Base-by-base conservation (phyloP, 2,888 invertebrate genomes). In the Drosophila antonietae region DNA sequence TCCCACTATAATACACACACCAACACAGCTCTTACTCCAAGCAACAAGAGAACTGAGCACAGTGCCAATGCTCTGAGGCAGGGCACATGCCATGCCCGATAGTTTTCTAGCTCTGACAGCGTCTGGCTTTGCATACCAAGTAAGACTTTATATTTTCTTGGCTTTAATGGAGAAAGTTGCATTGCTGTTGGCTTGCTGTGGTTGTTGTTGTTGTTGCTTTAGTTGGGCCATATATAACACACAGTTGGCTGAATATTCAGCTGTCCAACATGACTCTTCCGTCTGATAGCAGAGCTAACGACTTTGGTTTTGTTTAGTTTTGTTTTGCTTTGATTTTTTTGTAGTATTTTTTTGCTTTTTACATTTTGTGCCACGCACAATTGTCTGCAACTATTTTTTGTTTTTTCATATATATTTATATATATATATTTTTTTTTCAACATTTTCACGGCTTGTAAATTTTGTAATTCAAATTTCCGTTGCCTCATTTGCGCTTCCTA, bases 381-480 rank as follows among this genome's bases (percentile, higher is more conserved):
- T 81, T 78, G 77, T 53, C 68, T 49, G 7, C 52, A 15, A 75
- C 41, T 44, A 28, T 6, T 28, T 28, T 28, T 28, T 6, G 23
- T 23, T 71, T 52, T 43, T n/a, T 51, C 9, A 28, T 43, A 43
- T 2, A 44, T 2, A 47, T 41, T 52, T 62, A 18, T 15, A 15
- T n/a, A 7, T 14, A 15, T n/a, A 7, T 9, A 14, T 18, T 5
- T 52, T 39, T 41, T 55, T n/a, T 55, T 41, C 20, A 23, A 8
- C 14, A 41, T 61, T 73, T 77, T 78, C 57, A 71, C 70, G 73
- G 68, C 53, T 83, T 69, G 83, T 81, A 71, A 79, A 68, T 84
- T 78, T 83, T 82, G 83, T 82, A 84, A 83, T 83, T 84, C 70
- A 63, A 83, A 83, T 83, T 86, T 81, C 59, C 57, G 74, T 78